These are phyloP conservation scores for Papilio polytes DNA, from an alignment of 1,140 invertebrate genomes.

Conservation along the genomic window DNA sequence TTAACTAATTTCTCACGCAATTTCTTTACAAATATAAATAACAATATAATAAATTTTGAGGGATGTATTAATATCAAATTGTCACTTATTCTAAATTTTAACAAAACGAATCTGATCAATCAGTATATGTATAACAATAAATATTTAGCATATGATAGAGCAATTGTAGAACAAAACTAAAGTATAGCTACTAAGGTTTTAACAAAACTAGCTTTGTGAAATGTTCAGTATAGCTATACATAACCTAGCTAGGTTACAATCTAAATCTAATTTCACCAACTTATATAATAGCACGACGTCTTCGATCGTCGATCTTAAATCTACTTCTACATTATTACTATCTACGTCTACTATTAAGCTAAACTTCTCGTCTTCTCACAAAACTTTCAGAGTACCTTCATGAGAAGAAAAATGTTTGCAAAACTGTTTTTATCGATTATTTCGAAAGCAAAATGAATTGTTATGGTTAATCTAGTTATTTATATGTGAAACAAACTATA, in stretches of 20 bases:
- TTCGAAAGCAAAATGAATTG: conserved; percentile 74
- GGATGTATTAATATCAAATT: conserved; percentile 14
- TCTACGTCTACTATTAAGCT: conserved; percentile 80
- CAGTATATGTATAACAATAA: conserved; percentile 41
- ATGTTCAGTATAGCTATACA: conserved; percentile 51
- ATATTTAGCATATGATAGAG: conserved; percentile 60
- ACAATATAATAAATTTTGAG: conserved; percentile 30
- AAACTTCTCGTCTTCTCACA: conserved; percentile 81
- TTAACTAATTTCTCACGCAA: conserved; percentile 37
- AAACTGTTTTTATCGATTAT: conserved; percentile 77
- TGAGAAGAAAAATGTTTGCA: conserved; percentile 84
- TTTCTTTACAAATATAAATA: conserved; percentile 30
- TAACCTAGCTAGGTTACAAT: conserved; percentile 60
- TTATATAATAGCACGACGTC: conserved; percentile 62
- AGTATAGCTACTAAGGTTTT: conserved; percentile 65
- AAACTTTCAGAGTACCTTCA: conserved; percentile 83
- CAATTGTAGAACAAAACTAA: conserved; percentile 64
- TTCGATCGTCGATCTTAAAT: conserved; percentile 71
- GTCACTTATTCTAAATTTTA: conserved; percentile 31
- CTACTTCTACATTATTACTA: conserved; percentile 78
- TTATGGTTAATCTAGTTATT: conserved; percentile 51
- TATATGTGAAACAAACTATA: conserved; percentile 61
- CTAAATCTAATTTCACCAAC: conserved; percentile 66
- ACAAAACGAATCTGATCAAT: conserved; percentile 28
- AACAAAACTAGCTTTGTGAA: conserved; percentile 74